Base-by-base conservation (phyloP, 2,797 vertebrate species). In the Microcaecilia unicolor region DNA sequence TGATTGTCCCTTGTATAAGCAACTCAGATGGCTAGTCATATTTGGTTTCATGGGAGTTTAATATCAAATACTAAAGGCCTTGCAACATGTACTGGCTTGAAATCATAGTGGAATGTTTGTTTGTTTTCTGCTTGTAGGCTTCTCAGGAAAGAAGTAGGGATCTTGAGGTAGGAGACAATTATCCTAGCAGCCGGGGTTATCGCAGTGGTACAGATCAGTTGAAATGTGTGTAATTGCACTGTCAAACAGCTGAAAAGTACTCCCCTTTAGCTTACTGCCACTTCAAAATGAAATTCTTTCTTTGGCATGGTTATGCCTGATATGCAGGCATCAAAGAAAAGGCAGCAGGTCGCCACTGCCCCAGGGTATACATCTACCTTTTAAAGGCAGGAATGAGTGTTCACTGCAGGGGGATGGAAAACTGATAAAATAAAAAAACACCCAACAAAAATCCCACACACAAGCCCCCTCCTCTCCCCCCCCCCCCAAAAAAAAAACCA, bases 281-380 rank as follows among this genome's bases (percentile, higher is more conserved):
- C 83, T 87, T 88, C 80, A 80, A 90, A 91, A 88, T 87, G 73
- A 88, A 88, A 91, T 90, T 89, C 85, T 81, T 87, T 72, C 77
- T 69, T 41, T 66, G 70, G 80, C 76, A 61, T 30, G 65, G 67
- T 58, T 68, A 64, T 60, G 78, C 67, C 77, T 84, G 80, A 88
- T 81, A 81, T 73, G 74, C 75, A 67, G 61, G 67, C 86, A 87
- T 90, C 87, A 90, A 90, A 92, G 86, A 61, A 56, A 76, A 64
- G 61, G 66, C 80, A 61, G 49, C 68, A 49, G 41, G 76, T 75
- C 58, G 55, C 59, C 51, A 39, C 27, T 40, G 64, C 71, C 71
- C 44, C 40, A 17, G 75, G 74, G 56, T 60, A 66, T 44, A 6
- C 52, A 68, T 60, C 61, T 58, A 55, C 61, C 61, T 62, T 64